phyloP scores from a whole-genome alignment of 2,113 vertebrate species.

The Sardina pilchardus region DNA sequence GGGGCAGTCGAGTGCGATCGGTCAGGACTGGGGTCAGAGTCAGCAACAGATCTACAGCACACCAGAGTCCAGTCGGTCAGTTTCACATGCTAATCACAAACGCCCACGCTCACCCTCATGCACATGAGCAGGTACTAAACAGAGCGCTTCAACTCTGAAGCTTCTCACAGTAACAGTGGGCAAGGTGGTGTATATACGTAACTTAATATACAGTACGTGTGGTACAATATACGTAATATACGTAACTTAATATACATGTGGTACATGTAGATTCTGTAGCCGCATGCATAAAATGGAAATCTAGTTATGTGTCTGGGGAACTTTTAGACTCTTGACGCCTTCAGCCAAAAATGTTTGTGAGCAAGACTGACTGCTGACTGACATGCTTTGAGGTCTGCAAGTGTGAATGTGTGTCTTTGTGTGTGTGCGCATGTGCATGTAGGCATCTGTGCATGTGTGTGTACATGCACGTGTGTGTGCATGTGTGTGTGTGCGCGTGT shows the following conservation, averaged over 20 bases:
- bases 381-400: neutral
- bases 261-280: neutral
- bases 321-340: neutral
- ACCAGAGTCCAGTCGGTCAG: no score
- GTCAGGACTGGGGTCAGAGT: no score
- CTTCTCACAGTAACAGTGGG: no score
- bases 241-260: neutral
- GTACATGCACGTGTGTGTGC: neutral
- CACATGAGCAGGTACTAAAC: no score
- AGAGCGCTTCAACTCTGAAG: no score
- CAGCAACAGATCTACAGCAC: no score
- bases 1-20: no score
- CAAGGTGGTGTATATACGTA: neutral
- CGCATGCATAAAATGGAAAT: neutral
- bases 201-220: neutral
- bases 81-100: no score
- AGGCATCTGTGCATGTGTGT: neutral
- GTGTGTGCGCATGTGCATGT: neutral
- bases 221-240: neutral
- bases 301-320: neutral
- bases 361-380: neutral
- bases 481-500: neutral
- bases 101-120: no score
- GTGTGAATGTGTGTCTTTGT: neutral
- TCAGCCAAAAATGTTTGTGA: neutral